A percentile compares a stretch with the other conserved stretches of the same genome.
Conservation (phyloP, 2,797 vertebrate genomes). For the Erithacus rubecula region DNA sequence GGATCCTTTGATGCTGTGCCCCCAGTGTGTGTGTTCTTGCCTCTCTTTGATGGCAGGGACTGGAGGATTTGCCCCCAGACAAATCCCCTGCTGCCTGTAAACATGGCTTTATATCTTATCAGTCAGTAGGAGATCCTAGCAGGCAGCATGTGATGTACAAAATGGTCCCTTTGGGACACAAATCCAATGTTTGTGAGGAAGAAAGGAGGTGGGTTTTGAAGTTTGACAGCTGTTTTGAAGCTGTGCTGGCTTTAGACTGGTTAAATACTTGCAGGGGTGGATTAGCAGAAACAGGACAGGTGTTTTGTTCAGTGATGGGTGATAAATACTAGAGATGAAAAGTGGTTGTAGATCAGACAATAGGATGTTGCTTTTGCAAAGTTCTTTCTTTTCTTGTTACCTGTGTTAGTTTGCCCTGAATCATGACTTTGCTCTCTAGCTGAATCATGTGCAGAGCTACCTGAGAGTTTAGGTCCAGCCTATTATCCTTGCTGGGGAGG, state of each 20-base stretch:
- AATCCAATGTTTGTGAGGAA: background rate
- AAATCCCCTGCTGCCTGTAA: background rate
- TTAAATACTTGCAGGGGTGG: background rate
- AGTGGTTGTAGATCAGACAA: background rate
- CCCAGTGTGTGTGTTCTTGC: background rate
- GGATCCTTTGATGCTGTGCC: background rate
- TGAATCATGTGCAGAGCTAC: background rate
- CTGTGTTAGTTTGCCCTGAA: background rate
- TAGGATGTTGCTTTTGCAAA: background rate
- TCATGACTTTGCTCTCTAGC: background rate
- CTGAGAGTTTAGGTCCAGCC: background rate
- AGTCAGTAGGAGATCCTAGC: background rate
- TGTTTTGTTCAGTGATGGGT: background rate
- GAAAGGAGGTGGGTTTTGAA: background rate
- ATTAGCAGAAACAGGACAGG: background rate
- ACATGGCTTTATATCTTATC: background rate
- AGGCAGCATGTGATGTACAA: background rate
- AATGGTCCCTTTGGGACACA: background rate
- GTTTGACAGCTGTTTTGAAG: slow-evolving; percentile 2
- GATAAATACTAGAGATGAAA: background rate
- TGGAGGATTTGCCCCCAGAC: background rate
- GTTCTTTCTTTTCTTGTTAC: background rate
- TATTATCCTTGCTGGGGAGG: background rate
- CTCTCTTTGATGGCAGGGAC: background rate
- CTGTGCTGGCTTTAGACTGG: background rate